A percentile compares a stretch with the other conserved stretches of the same genome.
Evolutionary conservation across 2,888 invertebrate species (phyloP).

Genomic region (Dryobota labecula): DNA sequence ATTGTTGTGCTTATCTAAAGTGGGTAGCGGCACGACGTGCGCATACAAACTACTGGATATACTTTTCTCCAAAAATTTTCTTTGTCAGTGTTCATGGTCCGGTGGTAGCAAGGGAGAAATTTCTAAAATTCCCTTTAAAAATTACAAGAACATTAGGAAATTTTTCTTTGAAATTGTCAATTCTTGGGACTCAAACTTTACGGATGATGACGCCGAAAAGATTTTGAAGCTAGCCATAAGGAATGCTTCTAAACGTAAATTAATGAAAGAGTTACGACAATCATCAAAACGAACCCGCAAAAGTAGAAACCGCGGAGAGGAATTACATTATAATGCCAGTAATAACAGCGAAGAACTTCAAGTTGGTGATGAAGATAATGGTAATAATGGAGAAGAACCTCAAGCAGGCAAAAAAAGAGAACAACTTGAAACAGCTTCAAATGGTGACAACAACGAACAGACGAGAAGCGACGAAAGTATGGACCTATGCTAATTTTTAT

Average conservation of each 20-base stretch:
- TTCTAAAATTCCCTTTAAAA: constrained; percentile 33
- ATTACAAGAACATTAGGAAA: constrained; percentile 17
- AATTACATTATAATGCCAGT: constrained; percentile 22
- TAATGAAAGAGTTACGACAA: constrained; percentile 35
- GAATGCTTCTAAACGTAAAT: constrained; percentile 27
- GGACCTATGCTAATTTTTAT: constrained; percentile 29
- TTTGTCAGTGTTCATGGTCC: constrained; percentile 39
- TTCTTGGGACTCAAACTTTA: constrained; percentile 24
- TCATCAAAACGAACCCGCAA: constrained; percentile 30
- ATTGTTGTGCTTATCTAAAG: constrained; percentile 28
- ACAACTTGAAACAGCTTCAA: constrained; percentile 19
- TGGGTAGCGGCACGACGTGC: constrained; percentile 23
- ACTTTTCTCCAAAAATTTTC: constrained; percentile 25
- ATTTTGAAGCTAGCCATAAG: constrained; percentile 23
- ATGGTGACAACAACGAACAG: constrained; percentile 27
- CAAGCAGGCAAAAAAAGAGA: constrained; percentile 29
- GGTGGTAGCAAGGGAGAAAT: constrained; percentile 37
- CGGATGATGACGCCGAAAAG: constrained; percentile 23
- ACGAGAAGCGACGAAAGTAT: constrained; percentile 22
- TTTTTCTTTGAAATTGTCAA: constrained; percentile 31
- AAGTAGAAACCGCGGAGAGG: constrained; percentile 19
- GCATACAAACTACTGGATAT: constrained; percentile 30
- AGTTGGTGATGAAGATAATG: constrained; percentile 27
- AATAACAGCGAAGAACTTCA: constrained; percentile 26
- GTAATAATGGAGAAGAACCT: constrained; percentile 29